A percentile compares a stretch with the other conserved stretches of the same genome.
phyloP scores from a whole-genome alignment of 1,140 invertebrate species.

The Pseudomyrmex dendroicus region DNA sequence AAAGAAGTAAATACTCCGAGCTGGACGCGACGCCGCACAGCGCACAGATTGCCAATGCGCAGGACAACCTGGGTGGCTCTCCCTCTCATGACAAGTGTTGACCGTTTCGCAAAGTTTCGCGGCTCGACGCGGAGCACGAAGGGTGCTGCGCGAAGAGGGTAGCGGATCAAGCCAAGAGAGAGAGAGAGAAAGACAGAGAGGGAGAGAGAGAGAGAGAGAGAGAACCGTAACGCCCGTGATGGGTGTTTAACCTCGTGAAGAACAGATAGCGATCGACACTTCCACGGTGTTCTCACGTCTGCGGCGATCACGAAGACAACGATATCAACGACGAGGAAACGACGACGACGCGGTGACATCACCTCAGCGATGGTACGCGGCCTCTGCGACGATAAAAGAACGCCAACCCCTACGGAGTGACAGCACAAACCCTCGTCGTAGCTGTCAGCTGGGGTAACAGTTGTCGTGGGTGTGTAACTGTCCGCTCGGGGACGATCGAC shows the following conservation, averaged over 20 bases:
- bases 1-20: constrained; percentile 22
- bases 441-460: constrained; percentile 44
- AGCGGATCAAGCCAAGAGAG: background rate
- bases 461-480: constrained; percentile 71
- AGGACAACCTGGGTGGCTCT: constrained; percentile 3
- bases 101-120: constrained; percentile 40
- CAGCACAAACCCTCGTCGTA: background rate
- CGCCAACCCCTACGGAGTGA: background rate
- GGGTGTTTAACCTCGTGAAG: constrained; percentile 22
- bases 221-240: background rate
- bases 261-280: background rate
- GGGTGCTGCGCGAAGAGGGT: constrained; percentile 40
- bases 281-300: constrained; percentile 24
- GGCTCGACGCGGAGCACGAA: constrained; percentile 14
- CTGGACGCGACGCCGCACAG: constrained; percentile 27
- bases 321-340: background rate
- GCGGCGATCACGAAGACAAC: background rate
- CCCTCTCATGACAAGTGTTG: constrained; percentile 52
- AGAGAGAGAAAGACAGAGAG: background rate
- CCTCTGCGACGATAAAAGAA: constrained; percentile 43
- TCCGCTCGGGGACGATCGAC: constrained; percentile 69
- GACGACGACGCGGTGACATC: background rate
- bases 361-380: constrained; percentile 24
- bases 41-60: constrained; percentile 25
- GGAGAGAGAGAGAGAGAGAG: background rate